Base-by-base conservation (phyloP, 2,113 vertebrate species). In the Bos javanicus region DNA sequence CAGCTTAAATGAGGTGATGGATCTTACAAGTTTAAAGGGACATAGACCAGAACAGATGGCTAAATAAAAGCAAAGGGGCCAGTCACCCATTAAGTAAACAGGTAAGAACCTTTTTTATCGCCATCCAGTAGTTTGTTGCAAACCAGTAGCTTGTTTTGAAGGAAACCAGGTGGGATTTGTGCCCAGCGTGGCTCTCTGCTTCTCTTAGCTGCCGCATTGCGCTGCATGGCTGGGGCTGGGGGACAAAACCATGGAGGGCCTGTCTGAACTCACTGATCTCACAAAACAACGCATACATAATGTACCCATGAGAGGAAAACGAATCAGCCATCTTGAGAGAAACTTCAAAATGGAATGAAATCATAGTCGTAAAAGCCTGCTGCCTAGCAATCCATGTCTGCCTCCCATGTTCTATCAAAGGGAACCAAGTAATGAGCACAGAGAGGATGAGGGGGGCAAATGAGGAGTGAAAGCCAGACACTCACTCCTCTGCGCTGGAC, bases 31-130 rank as follows among this genome's bases (percentile, higher is more conserved):
- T 95, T 96, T 89, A 98, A 95, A 98, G 88, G 81, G 86, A 89
- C 95, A 97, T 0, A 86, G 86, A 95, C 96, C 96, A 97, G 95
- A 97, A 97, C 96, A 97, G 96, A 97, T 84, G 95, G 98, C 95
- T 96, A 97, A 98, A 94, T 95, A 96, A 97, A 97, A 97, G 96
- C 97, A 80, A 87, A 97, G 76, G 82, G 92, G 60, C 81, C 92
- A 96, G 90, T 86, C 87, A 89, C 87, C 97, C 92, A 96, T 78
- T 97, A 90, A 96, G 92, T 94, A 94, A 98, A 95, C 93, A 95
- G 95, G 86, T 93, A 92, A 87, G 94, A 87, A 86, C 56, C 16
- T 92, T 84, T 94, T 67, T 83, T 50, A 92, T 64, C 21, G 0
- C 90, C 84, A 92, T 60, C 52, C 2, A 0, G 60, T 78, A 94